These are phyloP conservation scores for Synanthedon tipuliformis DNA, from an alignment of 2,888 invertebrate species.

Conservation along the genomic window DNA sequence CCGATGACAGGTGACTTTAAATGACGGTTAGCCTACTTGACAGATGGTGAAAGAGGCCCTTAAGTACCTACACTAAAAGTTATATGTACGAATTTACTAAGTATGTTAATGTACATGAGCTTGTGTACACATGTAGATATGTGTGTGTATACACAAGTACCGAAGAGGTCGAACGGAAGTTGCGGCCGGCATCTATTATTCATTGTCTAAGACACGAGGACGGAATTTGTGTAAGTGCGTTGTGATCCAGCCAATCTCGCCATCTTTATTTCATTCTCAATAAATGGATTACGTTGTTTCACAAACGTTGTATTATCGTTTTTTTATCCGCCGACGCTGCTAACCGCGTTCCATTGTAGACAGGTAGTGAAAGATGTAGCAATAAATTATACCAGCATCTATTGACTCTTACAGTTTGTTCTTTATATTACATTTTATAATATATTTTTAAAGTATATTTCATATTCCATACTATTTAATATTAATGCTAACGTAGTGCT, in stretches of 20 bases:
- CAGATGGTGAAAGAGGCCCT: too few species aligned
- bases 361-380: neutral
- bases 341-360: neutral
- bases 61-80: too few species aligned
- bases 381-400: conserved; percentile 1
- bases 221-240: conserved; percentile 66
- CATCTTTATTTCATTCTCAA: conserved; percentile 62
- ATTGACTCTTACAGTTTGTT: conserved; percentile 1
- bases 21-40: too few species aligned
- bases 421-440: neutral
- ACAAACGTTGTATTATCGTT: conserved; percentile 44
- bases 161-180: conserved; percentile 30
- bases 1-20: too few species aligned
- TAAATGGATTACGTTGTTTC: conserved; percentile 60
- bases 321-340: neutral
- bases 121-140: conserved; percentile 8
- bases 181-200: conserved; percentile 57
- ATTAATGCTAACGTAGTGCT: too few species aligned
- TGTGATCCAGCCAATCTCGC: conserved; percentile 62
- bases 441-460: too few species aligned
- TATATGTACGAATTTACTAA: too few species aligned
- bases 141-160: conserved; percentile 14
- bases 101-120: too few species aligned
- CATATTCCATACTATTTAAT: too few species aligned
- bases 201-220: conserved; percentile 60